Conservation (phyloP, 2,888 invertebrate genomes). For the Ariolimax columbianus region DNA sequence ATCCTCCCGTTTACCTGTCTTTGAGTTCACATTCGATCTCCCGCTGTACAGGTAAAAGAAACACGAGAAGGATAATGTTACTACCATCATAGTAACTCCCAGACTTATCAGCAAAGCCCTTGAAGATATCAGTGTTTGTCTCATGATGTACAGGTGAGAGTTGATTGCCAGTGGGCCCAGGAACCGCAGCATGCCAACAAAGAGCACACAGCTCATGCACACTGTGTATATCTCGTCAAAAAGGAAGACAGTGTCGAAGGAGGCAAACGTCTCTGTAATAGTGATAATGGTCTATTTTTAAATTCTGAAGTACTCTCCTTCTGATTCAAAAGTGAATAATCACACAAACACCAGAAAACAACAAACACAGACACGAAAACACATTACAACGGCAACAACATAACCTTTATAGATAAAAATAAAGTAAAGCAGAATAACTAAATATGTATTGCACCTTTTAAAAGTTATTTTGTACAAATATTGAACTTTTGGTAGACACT, state of each 20-base stretch:
- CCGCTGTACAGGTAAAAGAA: slow-evolving; percentile 55
- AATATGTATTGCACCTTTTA: no score
- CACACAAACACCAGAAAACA: no score
- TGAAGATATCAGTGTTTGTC: slow-evolving; percentile 52
- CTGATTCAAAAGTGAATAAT: no score
- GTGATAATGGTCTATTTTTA: background rate
- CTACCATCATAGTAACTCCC: slow-evolving; percentile 44
- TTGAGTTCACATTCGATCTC: background rate
- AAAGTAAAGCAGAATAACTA: no score
- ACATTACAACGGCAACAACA: no score
- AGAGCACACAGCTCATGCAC: slow-evolving; percentile 51
- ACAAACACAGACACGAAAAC: no score
- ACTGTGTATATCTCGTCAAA: slow-evolving; percentile 53
- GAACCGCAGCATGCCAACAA: slow-evolving; percentile 54
- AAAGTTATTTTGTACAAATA: no score
- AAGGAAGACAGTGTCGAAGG: slow-evolving; percentile 56
- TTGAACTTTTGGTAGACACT: no score
- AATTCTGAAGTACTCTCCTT: no score
- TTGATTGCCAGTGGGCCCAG: slow-evolving; percentile 58
- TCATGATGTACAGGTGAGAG: slow-evolving; percentile 55
- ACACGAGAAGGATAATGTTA: slow-evolving; percentile 52
- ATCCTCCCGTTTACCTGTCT: slow-evolving; percentile 12
- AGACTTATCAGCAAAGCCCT: slow-evolving; percentile 46
- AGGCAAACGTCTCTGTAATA: slow-evolving; percentile 55
- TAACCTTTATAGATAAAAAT: no score